These are phyloP conservation scores for Eciton burchellii DNA, from an alignment of 1,140 invertebrate genomes.

Conservation along the genomic window DNA sequence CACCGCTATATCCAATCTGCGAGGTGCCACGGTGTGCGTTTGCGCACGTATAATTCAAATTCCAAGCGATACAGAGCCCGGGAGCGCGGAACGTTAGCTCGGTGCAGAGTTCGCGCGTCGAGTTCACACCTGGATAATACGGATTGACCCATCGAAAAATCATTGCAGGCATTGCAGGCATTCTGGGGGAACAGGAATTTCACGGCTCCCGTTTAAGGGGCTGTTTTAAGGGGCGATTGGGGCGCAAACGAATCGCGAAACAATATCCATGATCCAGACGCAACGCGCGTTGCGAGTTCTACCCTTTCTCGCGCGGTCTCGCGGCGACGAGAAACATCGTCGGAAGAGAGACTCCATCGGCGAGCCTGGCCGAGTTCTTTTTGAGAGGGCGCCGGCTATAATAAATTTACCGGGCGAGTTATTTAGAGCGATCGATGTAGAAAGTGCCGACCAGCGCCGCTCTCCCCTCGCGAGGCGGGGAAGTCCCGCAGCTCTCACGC, in stretches of 20 bases:
- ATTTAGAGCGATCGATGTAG: constrained; percentile 69
- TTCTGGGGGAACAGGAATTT: no score
- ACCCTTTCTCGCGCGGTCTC: background rate
- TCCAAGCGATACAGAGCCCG: constrained; percentile 75
- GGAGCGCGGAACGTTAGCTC: constrained; percentile 50
- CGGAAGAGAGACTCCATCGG: constrained; percentile 33
- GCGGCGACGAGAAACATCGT: constrained; percentile 12
- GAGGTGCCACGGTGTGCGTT: constrained; percentile 65
- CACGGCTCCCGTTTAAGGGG: background rate
- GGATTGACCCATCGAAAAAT: constrained; percentile 46
- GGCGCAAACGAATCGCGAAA: background rate
- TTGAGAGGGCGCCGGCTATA: constrained; percentile 55
- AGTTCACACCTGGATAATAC: constrained; percentile 17
- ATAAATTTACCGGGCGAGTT: constrained; percentile 66
- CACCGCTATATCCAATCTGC: constrained; percentile 69
- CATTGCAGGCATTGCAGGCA: background rate
- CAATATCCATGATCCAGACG: no score
- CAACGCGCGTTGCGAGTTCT: background rate
- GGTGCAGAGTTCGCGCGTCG: constrained; percentile 48
- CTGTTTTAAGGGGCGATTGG: no score
- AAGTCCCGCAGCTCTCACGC: constrained; percentile 43
- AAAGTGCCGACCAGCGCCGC: constrained; percentile 60
- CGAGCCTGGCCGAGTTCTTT: constrained; percentile 39
- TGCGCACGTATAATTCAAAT: constrained; percentile 80
- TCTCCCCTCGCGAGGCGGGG: constrained; percentile 35